Conservation (phyloP, 2,797 vertebrate species). For the Myotis planiceps region DNA sequence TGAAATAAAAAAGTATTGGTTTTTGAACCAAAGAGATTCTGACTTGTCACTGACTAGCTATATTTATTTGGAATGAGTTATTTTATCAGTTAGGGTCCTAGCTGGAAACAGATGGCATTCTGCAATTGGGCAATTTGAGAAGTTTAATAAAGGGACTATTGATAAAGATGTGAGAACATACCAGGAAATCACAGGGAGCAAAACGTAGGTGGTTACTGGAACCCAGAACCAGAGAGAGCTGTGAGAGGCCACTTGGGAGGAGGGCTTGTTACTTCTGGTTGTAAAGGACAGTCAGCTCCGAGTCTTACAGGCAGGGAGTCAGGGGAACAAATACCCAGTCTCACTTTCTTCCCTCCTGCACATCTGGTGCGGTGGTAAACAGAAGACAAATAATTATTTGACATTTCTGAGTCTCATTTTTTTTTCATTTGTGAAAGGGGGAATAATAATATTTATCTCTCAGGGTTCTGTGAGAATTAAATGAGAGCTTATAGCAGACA, state of each 20-base stretch:
- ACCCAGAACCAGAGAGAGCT: background rate
- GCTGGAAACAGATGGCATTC: slow-evolving; percentile 8
- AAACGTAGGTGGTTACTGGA: background rate
- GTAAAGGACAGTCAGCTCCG: background rate
- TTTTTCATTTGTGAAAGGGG: background rate
- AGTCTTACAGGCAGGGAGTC: background rate
- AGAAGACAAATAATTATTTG: slow-evolving; percentile 12
- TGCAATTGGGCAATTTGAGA: background rate
- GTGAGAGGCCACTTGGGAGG: background rate
- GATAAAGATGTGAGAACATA: background rate
- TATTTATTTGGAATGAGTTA: slow-evolving; percentile 12
- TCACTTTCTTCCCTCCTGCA: background rate
- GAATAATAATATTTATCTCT: background rate
- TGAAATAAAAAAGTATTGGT: background rate
- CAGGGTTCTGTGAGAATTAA: background rate
- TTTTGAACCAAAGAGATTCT: slow-evolving; percentile 8
- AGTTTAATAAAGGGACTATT: background rate
- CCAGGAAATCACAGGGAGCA: background rate
- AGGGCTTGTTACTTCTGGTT: background rate
- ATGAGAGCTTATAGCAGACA: background rate
- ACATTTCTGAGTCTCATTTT: background rate
- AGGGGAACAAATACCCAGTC: background rate
- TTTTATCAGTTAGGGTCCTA: background rate
- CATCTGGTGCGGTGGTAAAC: background rate
- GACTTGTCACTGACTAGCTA: background rate